Percentiles rank a stretch among this genome's conserved stretches.
These are phyloP conservation scores for Oncorhynchus tshawytscha DNA, from an alignment of 2,113 vertebrate species.

Conservation along the genomic window DNA sequence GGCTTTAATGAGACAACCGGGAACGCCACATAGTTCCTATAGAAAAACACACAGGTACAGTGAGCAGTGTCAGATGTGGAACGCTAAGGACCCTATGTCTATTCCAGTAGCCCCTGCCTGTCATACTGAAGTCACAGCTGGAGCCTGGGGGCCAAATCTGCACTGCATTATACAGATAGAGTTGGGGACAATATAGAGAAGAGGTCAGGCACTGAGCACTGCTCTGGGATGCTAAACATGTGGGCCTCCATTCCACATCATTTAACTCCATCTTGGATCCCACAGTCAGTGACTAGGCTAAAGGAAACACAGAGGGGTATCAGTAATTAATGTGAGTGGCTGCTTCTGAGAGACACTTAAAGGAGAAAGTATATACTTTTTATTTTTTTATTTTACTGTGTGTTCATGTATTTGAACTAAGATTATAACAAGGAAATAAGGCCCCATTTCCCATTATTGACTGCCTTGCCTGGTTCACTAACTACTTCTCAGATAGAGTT, in stretches of 20 bases:
- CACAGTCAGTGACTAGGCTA: background rate
- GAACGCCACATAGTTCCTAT: background rate
- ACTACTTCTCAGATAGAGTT: no score
- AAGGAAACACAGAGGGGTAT: conserved; percentile 16
- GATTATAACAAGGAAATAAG: no score
- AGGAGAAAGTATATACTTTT: background rate
- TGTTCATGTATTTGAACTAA: background rate
- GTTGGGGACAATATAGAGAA: conserved; percentile 27
- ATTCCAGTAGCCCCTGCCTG: background rate
- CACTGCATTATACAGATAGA: conserved; percentile 34
- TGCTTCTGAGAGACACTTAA: conserved; percentile 23
- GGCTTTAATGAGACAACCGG: background rate
- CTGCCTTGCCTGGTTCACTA: no score
- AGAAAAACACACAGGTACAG: background rate
- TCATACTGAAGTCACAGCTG: conserved; percentile 13
- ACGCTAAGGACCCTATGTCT: background rate
- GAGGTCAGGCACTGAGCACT: conserved; percentile 39
- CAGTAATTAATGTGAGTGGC: conserved; percentile 32
- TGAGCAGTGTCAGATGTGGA: background rate
- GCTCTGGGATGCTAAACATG: conserved; percentile 39
- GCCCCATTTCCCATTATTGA: no score
- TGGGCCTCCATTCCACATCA: conserved; percentile 25
- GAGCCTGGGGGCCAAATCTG: conserved; percentile 51
- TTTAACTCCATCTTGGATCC: conserved; percentile 1
- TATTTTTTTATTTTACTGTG: background rate